phyloP scores from a whole-genome alignment of 2,888 invertebrate genomes.

The Diarsia mendica region DNA sequence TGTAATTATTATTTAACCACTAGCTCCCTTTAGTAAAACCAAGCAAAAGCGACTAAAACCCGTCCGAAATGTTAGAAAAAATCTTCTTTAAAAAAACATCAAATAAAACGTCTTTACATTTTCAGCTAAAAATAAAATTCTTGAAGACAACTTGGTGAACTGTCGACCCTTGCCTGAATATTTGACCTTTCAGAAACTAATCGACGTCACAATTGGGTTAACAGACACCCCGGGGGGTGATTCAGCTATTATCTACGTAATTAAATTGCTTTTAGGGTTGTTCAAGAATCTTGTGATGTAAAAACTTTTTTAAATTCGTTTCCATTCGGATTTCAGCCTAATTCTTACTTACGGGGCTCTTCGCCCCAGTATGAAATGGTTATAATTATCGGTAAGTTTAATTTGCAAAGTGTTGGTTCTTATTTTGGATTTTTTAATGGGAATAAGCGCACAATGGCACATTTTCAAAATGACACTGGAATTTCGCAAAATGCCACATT shows the following conservation, averaged over 20 bases:
- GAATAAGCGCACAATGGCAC: too few relatives aligned
- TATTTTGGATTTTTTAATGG: not conserved
- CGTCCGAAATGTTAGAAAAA: not conserved
- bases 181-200: slow-evolving; percentile 41
- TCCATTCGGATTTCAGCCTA: not conserved
- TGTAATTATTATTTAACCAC: too few relatives aligned
- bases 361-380: not conserved
- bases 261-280: slow-evolving; percentile 48
- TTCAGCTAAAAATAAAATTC: slow-evolving; percentile 3
- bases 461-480: too few relatives aligned
- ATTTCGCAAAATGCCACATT: too few relatives aligned
- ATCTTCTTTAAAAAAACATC: not conserved
- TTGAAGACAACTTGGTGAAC: not conserved
- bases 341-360: not conserved
- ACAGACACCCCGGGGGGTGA: slow-evolving; percentile 35
- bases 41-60: not conserved
- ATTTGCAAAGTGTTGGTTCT: not conserved
- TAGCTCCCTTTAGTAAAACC: not conserved
- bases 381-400: not conserved
- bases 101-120: not conserved
- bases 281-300: not conserved
- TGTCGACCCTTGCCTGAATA: not conserved
- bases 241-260: slow-evolving; percentile 48
- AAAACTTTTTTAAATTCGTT: not conserved
- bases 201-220: slow-evolving; percentile 51